A percentile compares a stretch with the other conserved stretches of the same genome.
Evolutionary conservation across 2,113 vertebrate genomes (phyloP).

Genomic region (Ciconia boyciana): DNA sequence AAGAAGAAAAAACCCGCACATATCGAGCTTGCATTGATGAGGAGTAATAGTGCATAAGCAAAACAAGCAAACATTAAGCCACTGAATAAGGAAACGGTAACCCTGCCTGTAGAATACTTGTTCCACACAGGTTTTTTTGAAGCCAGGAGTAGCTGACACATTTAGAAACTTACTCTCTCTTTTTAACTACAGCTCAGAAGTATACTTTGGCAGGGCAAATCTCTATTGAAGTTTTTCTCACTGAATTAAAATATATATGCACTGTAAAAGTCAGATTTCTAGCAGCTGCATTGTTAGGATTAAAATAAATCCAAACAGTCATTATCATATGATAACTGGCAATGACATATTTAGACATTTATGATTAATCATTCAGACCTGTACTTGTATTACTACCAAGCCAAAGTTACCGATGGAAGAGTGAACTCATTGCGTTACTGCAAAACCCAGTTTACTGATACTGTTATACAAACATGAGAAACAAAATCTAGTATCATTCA

Average conservation of each 20-base stretch:
- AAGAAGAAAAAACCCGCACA: background rate
- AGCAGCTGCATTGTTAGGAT: background rate
- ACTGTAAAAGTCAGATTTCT: background rate
- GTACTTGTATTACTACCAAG: background rate
- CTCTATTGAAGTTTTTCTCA: background rate
- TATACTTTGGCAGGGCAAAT: background rate
- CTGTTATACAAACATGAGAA: background rate
- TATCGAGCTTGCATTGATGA: background rate
- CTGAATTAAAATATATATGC: background rate
- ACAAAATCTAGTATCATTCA: background rate
- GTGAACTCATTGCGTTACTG: background rate
- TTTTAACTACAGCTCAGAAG: background rate
- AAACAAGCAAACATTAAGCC: background rate
- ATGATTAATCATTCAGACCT: background rate
- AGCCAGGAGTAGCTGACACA: background rate
- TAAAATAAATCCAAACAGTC: background rate
- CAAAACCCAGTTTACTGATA: background rate
- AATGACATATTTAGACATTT: background rate
- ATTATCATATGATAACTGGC: background rate
- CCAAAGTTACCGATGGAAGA: background rate
- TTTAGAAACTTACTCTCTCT: background rate
- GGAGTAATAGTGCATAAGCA: background rate
- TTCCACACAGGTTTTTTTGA: background rate
- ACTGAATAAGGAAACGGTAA: background rate
- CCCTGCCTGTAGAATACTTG: background rate